phyloP scores from a whole-genome alignment of 2,888 invertebrate species.

The Volucella inanis region DNA sequence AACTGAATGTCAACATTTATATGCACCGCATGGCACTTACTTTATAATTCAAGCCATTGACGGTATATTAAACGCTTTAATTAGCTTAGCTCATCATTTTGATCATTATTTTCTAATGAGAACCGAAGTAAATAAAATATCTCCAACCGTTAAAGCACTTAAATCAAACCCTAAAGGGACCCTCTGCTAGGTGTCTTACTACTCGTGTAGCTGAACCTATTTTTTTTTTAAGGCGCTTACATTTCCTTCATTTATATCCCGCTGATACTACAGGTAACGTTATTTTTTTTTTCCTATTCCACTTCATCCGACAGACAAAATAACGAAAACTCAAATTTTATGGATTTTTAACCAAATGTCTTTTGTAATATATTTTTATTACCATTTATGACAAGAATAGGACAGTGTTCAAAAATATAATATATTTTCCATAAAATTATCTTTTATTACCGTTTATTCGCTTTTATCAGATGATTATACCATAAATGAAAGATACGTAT shows the following conservation, averaged over 20 bases:
- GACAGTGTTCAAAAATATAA: constrained; percentile 17
- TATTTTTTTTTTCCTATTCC: neutral
- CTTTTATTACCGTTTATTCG: constrained; percentile 16
- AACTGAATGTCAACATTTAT: constrained; percentile 15
- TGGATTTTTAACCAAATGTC: constrained; percentile 30
- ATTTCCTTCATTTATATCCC: constrained; percentile 24
- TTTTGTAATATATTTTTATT: neutral
- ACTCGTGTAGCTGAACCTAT: neutral
- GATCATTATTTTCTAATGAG: constrained; percentile 44
- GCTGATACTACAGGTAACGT: constrained; percentile 8
- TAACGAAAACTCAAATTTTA: constrained; percentile 11
- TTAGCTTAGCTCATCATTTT: constrained; percentile 44
- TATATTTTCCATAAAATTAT: constrained; percentile 39
- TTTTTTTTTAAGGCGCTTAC: constrained; percentile 22
- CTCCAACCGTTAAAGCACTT: constrained; percentile 27
- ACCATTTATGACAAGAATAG: constrained; percentile 17
- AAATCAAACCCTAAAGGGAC: constrained; percentile 15
- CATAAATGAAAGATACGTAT: neutral
- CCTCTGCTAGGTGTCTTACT: constrained; percentile 16
- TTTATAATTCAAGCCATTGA: constrained; percentile 22
- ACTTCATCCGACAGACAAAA: neutral
- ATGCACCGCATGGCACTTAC: constrained; percentile 17
- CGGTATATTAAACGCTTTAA: constrained; percentile 22
- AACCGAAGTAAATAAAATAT: constrained; percentile 36
- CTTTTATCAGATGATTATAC: neutral